These are phyloP conservation scores for Calliphora vicina DNA, from an alignment of 1,140 invertebrate genomes.

Conservation along the genomic window DNA sequence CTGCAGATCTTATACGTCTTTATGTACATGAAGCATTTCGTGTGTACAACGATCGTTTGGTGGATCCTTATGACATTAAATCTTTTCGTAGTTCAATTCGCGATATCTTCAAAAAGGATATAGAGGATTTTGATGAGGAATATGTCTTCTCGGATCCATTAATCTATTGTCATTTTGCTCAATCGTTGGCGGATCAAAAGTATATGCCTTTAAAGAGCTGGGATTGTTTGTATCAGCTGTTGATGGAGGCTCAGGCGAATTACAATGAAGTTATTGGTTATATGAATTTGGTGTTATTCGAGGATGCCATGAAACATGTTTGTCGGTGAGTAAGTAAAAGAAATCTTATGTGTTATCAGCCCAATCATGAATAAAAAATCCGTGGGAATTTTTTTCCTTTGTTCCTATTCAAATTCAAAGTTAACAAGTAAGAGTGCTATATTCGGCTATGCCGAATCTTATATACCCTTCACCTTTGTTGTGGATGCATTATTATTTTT, in stretches of 20 bases:
- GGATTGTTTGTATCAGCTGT: conserved; percentile 75
- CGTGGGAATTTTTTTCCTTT: no score
- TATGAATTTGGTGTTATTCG: conserved; percentile 96
- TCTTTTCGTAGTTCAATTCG: conserved; percentile 77
- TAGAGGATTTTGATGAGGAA: conserved; percentile 79
- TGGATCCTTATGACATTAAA: conserved; percentile 80
- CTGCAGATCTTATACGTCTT: conserved; percentile 78
- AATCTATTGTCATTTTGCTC: conserved; percentile 91
- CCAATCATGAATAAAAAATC: no score
- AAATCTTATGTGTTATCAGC: no score
- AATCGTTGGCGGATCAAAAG: conserved; percentile 90
- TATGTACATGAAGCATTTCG: conserved; percentile 91
- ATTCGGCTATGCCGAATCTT: no score
- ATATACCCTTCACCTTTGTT: no score
- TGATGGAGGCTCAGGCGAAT: conserved; percentile 82
- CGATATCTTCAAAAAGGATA: conserved; percentile 88
- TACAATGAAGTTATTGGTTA: conserved; percentile 89
- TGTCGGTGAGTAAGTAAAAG: conserved; percentile 72
- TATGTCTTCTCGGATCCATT: conserved; percentile 77
- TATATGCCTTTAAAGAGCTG: conserved; percentile 85
- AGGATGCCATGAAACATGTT: conserved; percentile 93
- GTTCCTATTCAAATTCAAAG: no score
- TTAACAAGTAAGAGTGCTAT: no score
- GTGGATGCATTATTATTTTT: no score
- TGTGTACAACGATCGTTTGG: conserved; percentile 91